Conservation (phyloP, 2,113 vertebrate species). For the Ploceus nigricollis region DNA sequence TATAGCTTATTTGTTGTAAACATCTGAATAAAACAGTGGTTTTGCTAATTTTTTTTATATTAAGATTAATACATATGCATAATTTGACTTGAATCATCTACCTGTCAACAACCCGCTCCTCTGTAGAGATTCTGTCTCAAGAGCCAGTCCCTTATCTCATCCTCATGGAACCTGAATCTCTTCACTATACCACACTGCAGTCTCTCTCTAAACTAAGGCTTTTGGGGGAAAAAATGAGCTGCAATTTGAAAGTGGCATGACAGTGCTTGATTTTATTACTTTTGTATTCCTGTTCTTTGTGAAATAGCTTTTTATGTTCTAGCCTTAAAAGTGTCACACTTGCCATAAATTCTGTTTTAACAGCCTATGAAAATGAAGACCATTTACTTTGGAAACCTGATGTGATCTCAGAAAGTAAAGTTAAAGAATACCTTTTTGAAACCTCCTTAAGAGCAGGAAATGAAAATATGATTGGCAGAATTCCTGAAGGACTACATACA, state of each 20-base stretch:
- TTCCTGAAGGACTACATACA: constrained; percentile 77
- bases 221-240: background rate
- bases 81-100: background rate
- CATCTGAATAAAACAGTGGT: background rate
- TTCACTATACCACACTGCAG: background rate
- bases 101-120: background rate
- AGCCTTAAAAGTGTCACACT: background rate
- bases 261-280: background rate
- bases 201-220: background rate
- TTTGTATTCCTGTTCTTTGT: background rate
- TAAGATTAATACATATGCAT: background rate
- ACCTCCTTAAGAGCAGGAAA: constrained; percentile 78
- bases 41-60: background rate
- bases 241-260: background rate
- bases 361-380: constrained; percentile 90
- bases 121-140: background rate
- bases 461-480: constrained; percentile 72
- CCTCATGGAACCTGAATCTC: background rate
- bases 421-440: constrained; percentile 87
- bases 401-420: constrained; percentile 83
- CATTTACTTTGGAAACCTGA: constrained; percentile 91
- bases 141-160: background rate
- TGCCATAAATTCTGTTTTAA: constrained; percentile 16
- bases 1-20: background rate
- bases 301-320: background rate